Evolutionary conservation across 2,888 invertebrate species (phyloP).

Genomic region (Nemotelus pantherinus): DNA sequence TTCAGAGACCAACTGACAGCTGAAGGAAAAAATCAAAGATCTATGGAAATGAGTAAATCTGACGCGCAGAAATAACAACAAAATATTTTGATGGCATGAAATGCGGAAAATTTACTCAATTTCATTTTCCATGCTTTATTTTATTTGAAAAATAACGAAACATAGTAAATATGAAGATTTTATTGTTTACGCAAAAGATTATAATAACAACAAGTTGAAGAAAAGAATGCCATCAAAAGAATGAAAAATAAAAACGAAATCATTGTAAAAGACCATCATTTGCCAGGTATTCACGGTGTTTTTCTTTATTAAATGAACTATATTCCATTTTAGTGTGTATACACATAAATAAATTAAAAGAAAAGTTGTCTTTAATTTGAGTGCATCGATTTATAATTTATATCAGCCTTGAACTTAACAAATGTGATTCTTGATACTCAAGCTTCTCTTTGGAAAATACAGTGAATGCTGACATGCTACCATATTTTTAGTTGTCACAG

Average conservation of each 20-base stretch:
- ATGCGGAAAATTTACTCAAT: constrained; percentile 26
- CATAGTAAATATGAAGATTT: constrained; percentile 32
- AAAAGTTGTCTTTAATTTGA: background rate
- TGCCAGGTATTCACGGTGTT: constrained; percentile 37
- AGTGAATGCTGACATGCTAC: too few species aligned
- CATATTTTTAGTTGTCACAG: too few species aligned
- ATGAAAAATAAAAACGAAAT: constrained; percentile 30
- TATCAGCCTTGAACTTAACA: too few species aligned
- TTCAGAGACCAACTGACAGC: constrained; percentile 11
- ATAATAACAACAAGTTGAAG: constrained; percentile 8
- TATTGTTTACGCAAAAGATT: constrained; percentile 38
- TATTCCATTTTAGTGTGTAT: constrained; percentile 13
- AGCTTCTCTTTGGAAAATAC: too few species aligned
- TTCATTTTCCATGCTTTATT: constrained; percentile 37
- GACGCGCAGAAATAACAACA: background rate
- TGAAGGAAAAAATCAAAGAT: background rate
- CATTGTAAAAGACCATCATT: constrained; percentile 43
- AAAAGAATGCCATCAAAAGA: constrained; percentile 23
- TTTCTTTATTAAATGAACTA: constrained; percentile 23
- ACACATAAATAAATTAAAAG: background rate
- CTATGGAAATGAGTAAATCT: constrained; percentile 1
- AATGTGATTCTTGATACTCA: too few species aligned
- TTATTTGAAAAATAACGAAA: constrained; percentile 4
- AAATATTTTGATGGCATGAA: background rate
- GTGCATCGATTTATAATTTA: too few species aligned